These are phyloP conservation scores for Scolanthus callimorphus DNA, from an alignment of 92 coral and sea anemone species.

Conservation along the genomic window DNA sequence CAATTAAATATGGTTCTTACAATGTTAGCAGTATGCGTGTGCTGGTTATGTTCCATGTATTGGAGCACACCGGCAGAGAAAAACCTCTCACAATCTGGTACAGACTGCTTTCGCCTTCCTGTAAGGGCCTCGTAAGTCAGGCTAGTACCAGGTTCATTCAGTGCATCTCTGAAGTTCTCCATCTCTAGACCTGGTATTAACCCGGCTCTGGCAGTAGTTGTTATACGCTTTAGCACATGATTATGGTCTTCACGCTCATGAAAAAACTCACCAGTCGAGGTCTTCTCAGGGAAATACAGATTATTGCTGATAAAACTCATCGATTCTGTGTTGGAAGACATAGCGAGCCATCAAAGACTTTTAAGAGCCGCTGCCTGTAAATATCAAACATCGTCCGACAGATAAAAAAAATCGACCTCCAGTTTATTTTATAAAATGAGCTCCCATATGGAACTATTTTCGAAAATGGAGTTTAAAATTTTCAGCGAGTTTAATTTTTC, in stretches of 20 bases:
- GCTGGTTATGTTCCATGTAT: conserved; percentile 7
- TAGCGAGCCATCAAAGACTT: no score
- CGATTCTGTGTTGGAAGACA: no score
- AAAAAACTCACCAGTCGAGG: not conserved
- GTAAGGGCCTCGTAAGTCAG: conserved; percentile 47
- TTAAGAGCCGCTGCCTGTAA: no score
- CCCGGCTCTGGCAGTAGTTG: conserved; percentile 12
- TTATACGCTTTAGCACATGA: conserved; percentile 28
- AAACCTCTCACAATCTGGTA: conserved; percentile 37
- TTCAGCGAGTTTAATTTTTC: no score
- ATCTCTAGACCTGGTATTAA: conserved; percentile 5
- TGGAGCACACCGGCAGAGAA: conserved; percentile 19
- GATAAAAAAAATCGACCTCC: no score
- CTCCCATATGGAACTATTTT: no score
- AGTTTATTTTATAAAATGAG: no score
- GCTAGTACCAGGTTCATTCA: conserved; percentile 25
- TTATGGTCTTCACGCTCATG: conserved; percentile 34
- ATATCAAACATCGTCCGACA: no score
- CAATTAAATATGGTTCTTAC: conserved; percentile 18
- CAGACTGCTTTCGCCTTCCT: conserved; percentile 35
- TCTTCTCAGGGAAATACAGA: conserved; percentile 62
- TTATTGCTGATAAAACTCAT: conserved; percentile 24
- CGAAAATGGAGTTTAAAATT: no score
- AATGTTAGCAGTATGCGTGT: conserved; percentile 6
- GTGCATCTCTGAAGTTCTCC: conserved; percentile 9